Evolutionary conservation across 2,113 vertebrate species (phyloP), one percentile per base, ranked within the genome.

Genomic region (Sceloporus tristichus): DNA sequence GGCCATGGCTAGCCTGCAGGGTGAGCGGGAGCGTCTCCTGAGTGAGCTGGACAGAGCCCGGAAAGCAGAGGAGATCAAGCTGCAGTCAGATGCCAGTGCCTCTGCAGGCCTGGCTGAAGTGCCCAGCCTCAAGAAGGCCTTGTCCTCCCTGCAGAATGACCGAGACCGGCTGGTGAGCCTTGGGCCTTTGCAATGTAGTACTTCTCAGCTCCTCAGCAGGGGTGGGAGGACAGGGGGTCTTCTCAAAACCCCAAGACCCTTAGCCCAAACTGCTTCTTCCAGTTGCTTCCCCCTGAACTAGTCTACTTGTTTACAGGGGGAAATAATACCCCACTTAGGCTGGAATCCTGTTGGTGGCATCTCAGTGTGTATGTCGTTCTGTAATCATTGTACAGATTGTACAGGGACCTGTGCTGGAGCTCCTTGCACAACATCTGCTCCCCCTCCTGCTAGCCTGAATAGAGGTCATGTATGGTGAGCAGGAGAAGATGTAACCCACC

Each of bases 81-180:
- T 95, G 53, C 93, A 82, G 48, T 68, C 80, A 9, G 54, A 59
- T 86, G 83, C 94, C 34, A 93, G 79, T 82, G 9, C 89, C 23
- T 93, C 11, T 16, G 83, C 88, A 25, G 71, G 87, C 79, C 85
- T 83, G 1, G 96, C 95, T 0, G 98, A 99, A 94, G 97, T 98
- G 70, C 97, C 98, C 95, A 97, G 97, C 23, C 97, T 99, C 89
- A 98, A 98, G 97, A 99, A 98, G 9, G 98, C 98, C 0, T 95
- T 99, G 85, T 97, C 98, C 42, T 98, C 98, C 59, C 95, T 99
- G 86, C 98, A 99, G 90, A 97, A 98, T 29, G 98, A 99, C 95
- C 95, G 98, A 87, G 98, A 99, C 89, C 96, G 98, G 96, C 96
- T 99, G 96, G 98, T 99, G 95, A 97, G 97, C 96, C 48, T 83